phyloP scores from a whole-genome alignment of 1,140 invertebrate genomes.

The Drosophila simulans region DNA sequence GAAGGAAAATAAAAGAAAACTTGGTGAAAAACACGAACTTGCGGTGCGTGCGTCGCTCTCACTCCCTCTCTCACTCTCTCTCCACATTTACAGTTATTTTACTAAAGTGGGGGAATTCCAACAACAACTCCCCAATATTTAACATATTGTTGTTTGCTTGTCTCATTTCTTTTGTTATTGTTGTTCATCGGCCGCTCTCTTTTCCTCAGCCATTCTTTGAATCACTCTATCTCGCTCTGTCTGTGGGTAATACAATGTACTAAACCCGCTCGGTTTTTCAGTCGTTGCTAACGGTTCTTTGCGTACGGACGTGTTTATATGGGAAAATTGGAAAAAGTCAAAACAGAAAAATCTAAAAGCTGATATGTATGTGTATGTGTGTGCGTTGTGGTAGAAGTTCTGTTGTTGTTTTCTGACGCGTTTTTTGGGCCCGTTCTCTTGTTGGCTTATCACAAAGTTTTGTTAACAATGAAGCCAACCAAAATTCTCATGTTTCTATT shows the following conservation, averaged over 20 bases:
- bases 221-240: background rate
- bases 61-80: background rate
- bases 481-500: conserved; percentile 42
- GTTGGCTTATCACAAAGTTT: conserved; percentile 66
- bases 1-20: conserved; percentile 32
- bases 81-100: conserved; percentile 81
- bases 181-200: conserved; percentile 19
- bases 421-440: conserved; percentile 57
- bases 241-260: conserved; percentile 21
- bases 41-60: conserved; percentile 73
- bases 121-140: conserved; percentile 65
- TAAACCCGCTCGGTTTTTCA: conserved; percentile 44
- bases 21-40: conserved; percentile 19
- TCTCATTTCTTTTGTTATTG: conserved; percentile 34
- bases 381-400: conserved; percentile 19
- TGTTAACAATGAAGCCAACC: conserved; percentile 53
- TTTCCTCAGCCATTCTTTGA: background rate
- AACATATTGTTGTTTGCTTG: conserved; percentile 65
- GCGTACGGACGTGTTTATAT: conserved; percentile 80
- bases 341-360: conserved; percentile 38
- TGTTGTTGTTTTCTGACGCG: conserved; percentile 39
- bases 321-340: conserved; percentile 10
- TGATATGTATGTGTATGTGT: conserved; percentile 40
- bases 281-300: conserved; percentile 84
- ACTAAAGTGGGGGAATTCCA: conserved; percentile 32